Evolutionary conservation across 2,888 invertebrate genomes (phyloP).

Genomic region (Trissoscelio sp.): DNA sequence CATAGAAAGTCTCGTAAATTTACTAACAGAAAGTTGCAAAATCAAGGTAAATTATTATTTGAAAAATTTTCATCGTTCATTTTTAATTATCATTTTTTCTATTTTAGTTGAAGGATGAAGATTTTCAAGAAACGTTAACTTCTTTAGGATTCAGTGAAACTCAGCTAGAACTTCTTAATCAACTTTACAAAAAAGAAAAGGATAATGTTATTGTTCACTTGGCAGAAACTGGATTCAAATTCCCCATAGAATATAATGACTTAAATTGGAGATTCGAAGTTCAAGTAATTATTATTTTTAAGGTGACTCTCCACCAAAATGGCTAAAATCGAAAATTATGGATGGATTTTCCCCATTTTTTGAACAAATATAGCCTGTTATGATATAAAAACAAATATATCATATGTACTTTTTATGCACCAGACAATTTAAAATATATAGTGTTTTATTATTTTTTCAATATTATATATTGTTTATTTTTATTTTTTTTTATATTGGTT

Average conservation of each 20-base stretch:
- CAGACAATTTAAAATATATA: too few species aligned
- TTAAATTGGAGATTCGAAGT: constrained; percentile 89
- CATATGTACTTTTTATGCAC: too few species aligned
- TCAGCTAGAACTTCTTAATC: constrained; percentile 85
- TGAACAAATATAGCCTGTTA: too few species aligned
- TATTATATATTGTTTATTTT: too few species aligned
- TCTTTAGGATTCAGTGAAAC: constrained; percentile 86
- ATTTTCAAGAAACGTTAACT: constrained; percentile 84
- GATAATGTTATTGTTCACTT: too few species aligned
- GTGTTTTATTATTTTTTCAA: too few species aligned
- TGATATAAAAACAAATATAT: too few species aligned
- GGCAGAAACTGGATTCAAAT: too few species aligned
- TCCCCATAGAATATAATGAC: constrained; percentile 86
- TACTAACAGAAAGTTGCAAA: constrained; percentile 25
- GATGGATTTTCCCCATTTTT: too few species aligned
- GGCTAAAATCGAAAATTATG: too few species aligned
- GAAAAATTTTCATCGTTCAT: not conserved
- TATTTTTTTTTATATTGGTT: too few species aligned
- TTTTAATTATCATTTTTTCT: not conserved
- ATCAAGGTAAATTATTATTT: constrained; percentile 25
- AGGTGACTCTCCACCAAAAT: too few species aligned
- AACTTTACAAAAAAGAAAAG: constrained; percentile 87
- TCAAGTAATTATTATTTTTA: constrained; percentile 82
- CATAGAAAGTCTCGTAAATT: constrained; percentile 6
- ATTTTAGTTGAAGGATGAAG: constrained; percentile 73